Evolutionary conservation across 1,140 invertebrate genomes (phyloP).

Genomic region (Lamellibrachia luymesi): DNA sequence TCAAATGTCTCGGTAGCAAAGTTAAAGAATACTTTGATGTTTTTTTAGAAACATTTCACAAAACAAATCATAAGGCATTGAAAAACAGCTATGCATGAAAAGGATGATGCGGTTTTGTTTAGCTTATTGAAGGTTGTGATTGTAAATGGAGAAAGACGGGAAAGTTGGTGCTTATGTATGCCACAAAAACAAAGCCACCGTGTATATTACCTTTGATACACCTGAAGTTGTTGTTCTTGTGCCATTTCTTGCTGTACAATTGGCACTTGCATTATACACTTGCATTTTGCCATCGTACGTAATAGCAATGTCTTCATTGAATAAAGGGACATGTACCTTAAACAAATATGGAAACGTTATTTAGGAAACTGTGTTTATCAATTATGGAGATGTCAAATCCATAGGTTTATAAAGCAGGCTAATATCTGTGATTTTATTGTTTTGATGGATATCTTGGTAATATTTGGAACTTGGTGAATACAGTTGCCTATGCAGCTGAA

Average conservation of each 20-base stretch:
- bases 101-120: slow-evolving; percentile 18
- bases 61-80: neutral
- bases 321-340: neutral
- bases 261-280: neutral
- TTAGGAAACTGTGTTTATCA: neutral
- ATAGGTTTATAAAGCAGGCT: neutral
- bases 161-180: neutral
- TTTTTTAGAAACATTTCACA: neutral
- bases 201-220: neutral
- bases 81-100: slow-evolving; percentile 18
- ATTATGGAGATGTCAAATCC: neutral
- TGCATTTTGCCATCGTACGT: neutral
- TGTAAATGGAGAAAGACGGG: slow-evolving; percentile 28
- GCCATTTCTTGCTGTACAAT: neutral
- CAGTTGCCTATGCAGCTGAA: too few species aligned
- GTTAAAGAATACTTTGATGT: too few species aligned
- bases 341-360: neutral
- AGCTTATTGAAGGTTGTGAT: slow-evolving; percentile 31
- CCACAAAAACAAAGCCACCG: neutral
- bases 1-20: too few species aligned
- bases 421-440: neutral
- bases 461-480: too few species aligned
- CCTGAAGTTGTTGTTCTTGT: neutral
- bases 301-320: neutral
- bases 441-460: too few species aligned